These are phyloP conservation scores for Spinibarbus caldwelli DNA, from an alignment of 2,797 vertebrate species.

Conservation along the genomic window DNA sequence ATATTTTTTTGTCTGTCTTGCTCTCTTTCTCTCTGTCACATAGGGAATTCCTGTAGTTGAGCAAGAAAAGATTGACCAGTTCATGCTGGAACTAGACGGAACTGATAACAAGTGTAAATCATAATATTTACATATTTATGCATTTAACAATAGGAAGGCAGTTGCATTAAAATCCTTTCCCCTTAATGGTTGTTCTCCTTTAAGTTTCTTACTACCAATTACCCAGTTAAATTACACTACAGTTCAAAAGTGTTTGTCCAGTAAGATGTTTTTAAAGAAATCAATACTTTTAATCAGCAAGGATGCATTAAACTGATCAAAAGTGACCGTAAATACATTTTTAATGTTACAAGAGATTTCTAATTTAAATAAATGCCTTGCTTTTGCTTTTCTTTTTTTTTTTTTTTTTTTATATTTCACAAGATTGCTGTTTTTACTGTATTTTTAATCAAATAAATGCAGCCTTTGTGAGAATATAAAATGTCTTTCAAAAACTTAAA, in stretches of 20 bases:
- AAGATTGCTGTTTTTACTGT: not conserved
- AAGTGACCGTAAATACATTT: not conserved
- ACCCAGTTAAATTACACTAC: not conserved
- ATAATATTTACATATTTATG: conserved; percentile 5
- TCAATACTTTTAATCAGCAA: not conserved
- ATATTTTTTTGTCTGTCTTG: conserved; percentile 11
- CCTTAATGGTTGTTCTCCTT: not conserved
- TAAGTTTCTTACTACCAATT: not conserved
- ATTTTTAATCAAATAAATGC: not conserved
- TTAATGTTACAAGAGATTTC: not conserved
- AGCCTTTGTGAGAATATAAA: not conserved
- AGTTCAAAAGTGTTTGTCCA: not conserved
- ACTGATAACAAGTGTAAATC: conserved; percentile 94
- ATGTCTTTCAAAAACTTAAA: no score
- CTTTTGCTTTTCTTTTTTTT: not conserved
- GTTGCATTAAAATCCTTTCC: not conserved
- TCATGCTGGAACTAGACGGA: conserved; percentile 95
- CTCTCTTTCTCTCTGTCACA: not conserved
- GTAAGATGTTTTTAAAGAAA: not conserved
- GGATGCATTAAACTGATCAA: not conserved
- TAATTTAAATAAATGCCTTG: not conserved
- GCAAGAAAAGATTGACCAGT: conserved; percentile 92
- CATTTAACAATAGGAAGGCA: not conserved
- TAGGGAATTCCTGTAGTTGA: conserved; percentile 88
- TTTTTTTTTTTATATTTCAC: not conserved